Conservation (phyloP, 2,113 vertebrate species). For the Hippoglossus stenolepis region DNA sequence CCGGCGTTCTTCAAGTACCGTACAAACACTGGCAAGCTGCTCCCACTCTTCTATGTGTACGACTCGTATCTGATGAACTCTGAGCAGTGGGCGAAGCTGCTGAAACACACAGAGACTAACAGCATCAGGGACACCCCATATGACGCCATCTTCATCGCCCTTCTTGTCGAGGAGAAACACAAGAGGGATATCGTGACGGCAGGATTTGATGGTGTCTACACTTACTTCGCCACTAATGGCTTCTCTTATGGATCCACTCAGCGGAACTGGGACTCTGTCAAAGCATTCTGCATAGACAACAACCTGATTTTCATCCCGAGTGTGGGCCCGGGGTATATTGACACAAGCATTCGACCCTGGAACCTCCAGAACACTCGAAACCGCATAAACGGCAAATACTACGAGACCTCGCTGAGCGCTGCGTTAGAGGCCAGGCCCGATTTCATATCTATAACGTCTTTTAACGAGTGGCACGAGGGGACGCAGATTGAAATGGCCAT, state of each 20-base stretch:
- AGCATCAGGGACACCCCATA: constrained; percentile 91
- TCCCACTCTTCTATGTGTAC: constrained; percentile 96
- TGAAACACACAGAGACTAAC: constrained; percentile 86
- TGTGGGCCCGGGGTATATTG: constrained; percentile 95
- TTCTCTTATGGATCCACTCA: constrained; percentile 97
- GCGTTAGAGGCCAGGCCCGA: constrained; percentile 88
- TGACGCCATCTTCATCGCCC: constrained; percentile 91
- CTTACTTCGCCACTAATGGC: constrained; percentile 97
- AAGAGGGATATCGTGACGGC: constrained; percentile 89
- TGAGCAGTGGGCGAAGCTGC: constrained; percentile 91
- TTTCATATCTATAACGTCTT: constrained; percentile 95
- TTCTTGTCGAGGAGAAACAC: constrained; percentile 95
- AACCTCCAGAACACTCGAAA: constrained; percentile 95
- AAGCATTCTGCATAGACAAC: constrained; percentile 91
- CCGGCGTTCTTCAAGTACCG: constrained; percentile 94
- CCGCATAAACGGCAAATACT: constrained; percentile 95
- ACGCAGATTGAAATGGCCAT: constrained; percentile 97
- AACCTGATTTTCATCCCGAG: constrained; percentile 94
- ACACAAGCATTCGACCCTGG: constrained; percentile 96
- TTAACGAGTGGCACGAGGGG: constrained; percentile 99
- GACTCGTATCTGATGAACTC: constrained; percentile 95
- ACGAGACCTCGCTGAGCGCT: constrained; percentile 89
- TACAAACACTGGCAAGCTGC: constrained; percentile 86
- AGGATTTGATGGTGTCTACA: constrained; percentile 97
- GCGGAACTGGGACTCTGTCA: constrained; percentile 90